Conservation (phyloP, 1,140 invertebrate genomes). For the Cephus cinctus region DNA sequence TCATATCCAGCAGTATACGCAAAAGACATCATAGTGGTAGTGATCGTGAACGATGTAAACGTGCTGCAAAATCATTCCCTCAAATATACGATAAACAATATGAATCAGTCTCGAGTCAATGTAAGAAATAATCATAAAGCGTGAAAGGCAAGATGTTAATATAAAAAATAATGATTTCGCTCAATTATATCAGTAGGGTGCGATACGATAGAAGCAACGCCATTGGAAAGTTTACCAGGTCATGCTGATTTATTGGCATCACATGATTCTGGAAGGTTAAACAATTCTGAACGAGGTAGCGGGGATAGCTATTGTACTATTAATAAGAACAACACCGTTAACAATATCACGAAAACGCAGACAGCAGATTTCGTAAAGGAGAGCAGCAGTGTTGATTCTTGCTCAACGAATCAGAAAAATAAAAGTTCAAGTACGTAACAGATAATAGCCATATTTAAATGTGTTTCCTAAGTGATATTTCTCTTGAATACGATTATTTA, state of each 20-base stretch:
- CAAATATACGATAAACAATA: constrained; percentile 19
- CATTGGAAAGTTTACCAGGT: constrained; percentile 46
- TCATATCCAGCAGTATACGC: constrained; percentile 35
- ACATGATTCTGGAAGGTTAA: neutral
- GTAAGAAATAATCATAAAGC: constrained; percentile 18
- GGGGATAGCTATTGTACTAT: neutral
- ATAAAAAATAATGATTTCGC: constrained; percentile 4
- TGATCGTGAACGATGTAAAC: constrained; percentile 37
- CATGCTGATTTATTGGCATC: constrained; percentile 12
- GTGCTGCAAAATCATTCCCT: constrained; percentile 20
- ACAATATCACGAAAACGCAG: too few species aligned
- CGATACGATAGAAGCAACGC: constrained; percentile 41
- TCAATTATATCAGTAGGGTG: constrained; percentile 16
- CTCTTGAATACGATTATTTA: too few species aligned
- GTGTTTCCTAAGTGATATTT: too few species aligned
- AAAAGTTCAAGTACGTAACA: too few species aligned
- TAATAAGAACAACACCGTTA: neutral
- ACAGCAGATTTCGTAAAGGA: too few species aligned
- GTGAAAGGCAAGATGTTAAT: neutral
- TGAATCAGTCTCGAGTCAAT: constrained; percentile 25
- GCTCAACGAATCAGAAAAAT: too few species aligned
- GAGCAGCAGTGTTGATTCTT: too few species aligned
- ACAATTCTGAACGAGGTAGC: neutral
- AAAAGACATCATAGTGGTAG: constrained; percentile 44
- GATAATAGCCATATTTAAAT: too few species aligned